Conservation (phyloP, 2,113 vertebrate species). For the Saccopteryx leptura region DNA sequence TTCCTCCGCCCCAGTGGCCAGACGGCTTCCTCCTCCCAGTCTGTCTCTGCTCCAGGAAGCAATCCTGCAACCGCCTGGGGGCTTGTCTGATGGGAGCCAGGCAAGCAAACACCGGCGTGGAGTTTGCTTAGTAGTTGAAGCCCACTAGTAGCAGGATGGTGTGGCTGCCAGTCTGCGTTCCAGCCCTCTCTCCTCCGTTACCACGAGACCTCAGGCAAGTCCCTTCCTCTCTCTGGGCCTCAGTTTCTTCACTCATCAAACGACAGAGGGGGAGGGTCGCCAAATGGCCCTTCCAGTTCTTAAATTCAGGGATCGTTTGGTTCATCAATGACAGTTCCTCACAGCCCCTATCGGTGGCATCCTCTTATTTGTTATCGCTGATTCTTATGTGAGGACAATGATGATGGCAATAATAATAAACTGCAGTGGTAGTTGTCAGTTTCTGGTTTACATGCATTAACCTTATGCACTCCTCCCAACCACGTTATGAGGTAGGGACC, state of each 20-base stretch:
- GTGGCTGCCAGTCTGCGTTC: background rate
- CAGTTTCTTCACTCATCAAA: background rate
- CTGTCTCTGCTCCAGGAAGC: background rate
- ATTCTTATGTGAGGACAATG: background rate
- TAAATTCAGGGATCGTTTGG: background rate
- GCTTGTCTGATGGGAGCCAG: background rate
- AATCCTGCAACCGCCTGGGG: background rate
- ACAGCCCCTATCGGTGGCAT: background rate
- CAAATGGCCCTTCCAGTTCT: background rate
- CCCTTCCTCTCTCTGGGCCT: background rate
- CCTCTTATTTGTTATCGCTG: background rate
- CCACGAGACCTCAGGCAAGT: background rate
- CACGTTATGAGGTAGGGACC: background rate
- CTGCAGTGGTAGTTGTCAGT: background rate
- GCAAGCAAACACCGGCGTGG: accelerated
- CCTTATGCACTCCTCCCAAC: background rate
- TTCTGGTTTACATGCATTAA: background rate
- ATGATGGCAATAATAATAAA: too few relatives aligned
- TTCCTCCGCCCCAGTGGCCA: background rate
- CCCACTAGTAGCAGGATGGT: background rate
- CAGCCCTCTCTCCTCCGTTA: background rate
- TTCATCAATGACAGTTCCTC: background rate
- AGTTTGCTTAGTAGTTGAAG: background rate
- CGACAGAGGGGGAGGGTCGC: background rate
- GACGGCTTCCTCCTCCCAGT: background rate